Evolutionary conservation across 1,140 invertebrate species (phyloP).

Genomic region (Neotoxoptera formosana): DNA sequence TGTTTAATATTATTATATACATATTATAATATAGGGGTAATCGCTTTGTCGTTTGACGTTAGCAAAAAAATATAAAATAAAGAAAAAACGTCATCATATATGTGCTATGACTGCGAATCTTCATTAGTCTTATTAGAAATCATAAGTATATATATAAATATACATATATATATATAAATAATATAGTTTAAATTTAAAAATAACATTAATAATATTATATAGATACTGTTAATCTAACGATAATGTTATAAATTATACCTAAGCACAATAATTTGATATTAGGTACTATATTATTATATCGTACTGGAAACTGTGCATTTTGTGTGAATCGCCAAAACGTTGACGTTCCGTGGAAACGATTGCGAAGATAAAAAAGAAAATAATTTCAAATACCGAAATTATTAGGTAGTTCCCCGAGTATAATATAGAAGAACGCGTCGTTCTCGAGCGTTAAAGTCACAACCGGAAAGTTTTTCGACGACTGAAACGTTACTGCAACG

Average conservation of each 20-base stretch:
- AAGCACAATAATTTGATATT: neutral
- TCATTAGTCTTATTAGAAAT: slow-evolving; percentile 1
- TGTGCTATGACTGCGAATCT: neutral
- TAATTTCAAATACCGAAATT: neutral
- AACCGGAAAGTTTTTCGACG: neutral
- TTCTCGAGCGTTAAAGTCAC: neutral
- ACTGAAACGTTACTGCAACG: too few relatives aligned
- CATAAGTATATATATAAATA: neutral
- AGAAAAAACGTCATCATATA: neutral
- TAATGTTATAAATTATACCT: slow-evolving; percentile 3
- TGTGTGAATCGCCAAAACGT: neutral
- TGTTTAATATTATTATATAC: neutral
- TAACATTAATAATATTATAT: neutral
- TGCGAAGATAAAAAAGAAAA: neutral
- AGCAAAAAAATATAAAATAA: slow-evolving; percentile 3
- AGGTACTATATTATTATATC: too few relatives aligned
- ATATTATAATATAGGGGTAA: neutral
- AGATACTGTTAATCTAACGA: slow-evolving; percentile 2
- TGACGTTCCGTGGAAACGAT: neutral
- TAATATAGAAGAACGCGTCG: neutral
- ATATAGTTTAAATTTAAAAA: slow-evolving; percentile 11
- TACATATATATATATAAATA: neutral
- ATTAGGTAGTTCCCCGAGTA: neutral
- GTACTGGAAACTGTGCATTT: neutral
- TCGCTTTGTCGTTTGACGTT: neutral